Evolutionary conservation across 2,113 vertebrate genomes (phyloP).

Genomic region (Promerops cafer): DNA sequence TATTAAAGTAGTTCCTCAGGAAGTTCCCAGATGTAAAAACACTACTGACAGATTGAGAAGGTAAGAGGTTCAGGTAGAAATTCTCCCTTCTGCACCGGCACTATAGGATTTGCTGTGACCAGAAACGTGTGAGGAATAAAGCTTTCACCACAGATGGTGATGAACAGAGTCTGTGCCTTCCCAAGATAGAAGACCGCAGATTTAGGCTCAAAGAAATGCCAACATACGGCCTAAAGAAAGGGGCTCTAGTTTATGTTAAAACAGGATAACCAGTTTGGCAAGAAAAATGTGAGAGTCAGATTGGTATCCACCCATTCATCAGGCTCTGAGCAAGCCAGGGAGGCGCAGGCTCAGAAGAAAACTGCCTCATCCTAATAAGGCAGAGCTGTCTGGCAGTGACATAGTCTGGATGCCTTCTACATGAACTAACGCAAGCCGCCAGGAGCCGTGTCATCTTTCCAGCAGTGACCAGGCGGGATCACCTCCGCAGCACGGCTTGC

Average conservation of each 20-base stretch:
- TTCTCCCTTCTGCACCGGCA: neutral
- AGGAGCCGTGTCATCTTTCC: neutral
- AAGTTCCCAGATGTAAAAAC: neutral
- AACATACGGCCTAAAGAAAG: neutral
- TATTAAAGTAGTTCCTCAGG: neutral
- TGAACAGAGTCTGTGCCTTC: neutral
- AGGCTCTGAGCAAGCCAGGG: neutral
- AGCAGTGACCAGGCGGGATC: neutral
- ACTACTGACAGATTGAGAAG: neutral
- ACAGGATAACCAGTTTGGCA: neutral
- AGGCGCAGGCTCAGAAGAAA: neutral
- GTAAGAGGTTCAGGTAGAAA: neutral
- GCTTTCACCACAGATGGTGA: conserved; percentile 15
- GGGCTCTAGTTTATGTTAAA: neutral
- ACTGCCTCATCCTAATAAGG: conserved; percentile 49
- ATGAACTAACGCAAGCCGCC: conserved; percentile 28
- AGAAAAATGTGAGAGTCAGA: neutral
- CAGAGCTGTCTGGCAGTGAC: conserved; percentile 5
- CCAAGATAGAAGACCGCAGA: neutral
- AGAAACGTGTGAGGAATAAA: neutral
- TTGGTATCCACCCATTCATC: neutral
- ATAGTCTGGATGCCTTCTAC: conserved; percentile 37
- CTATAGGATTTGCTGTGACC: neutral
- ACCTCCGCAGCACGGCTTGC: neutral
- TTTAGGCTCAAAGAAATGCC: neutral